These are phyloP conservation scores for Flexamia atlantica DNA, from an alignment of 2,888 invertebrate genomes.

Conservation along the genomic window DNA sequence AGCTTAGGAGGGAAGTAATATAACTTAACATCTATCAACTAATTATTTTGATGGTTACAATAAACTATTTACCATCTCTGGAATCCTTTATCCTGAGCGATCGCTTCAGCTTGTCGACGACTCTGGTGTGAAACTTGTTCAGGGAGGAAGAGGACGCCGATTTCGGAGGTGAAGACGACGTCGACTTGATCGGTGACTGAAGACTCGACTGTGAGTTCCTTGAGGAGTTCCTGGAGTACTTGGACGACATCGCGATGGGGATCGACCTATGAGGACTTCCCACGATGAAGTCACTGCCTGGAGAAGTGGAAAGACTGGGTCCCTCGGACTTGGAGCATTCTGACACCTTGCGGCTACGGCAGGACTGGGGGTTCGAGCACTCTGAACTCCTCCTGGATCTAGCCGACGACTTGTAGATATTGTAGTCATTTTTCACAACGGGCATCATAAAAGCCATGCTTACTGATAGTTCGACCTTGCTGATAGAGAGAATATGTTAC, in stretches of 20 bases:
- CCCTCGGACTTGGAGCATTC: constrained; percentile 87
- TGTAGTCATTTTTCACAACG: constrained; percentile 95
- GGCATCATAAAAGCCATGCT: constrained; percentile 97
- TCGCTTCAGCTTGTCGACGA: constrained; percentile 87
- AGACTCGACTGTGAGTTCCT: constrained; percentile 81
- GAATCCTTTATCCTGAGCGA: constrained; percentile 76
- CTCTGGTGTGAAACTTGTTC: constrained; percentile 88
- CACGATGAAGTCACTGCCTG: constrained; percentile 78
- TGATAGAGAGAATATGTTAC: background rate
- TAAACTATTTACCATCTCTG: constrained; percentile 67
- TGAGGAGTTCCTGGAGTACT: constrained; percentile 80
- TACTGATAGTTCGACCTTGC: constrained; percentile 26
- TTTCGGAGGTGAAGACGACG: constrained; percentile 81
- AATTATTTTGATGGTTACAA: too few species aligned
- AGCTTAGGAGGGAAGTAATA: too few species aligned
- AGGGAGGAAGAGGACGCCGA: constrained; percentile 79
- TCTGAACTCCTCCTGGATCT: constrained; percentile 87
- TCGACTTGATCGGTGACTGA: constrained; percentile 82
- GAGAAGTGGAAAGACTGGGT: constrained; percentile 83
- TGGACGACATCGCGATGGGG: constrained; percentile 81
- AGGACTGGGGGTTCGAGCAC: constrained; percentile 80
- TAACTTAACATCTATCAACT: too few species aligned
- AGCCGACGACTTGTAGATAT: constrained; percentile 92
- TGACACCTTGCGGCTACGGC: constrained; percentile 83
- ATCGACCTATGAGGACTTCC: constrained; percentile 81